A percentile compares a stretch with the other conserved stretches of the same genome.
phyloP scores from a whole-genome alignment of 1,140 invertebrate genomes.

The Catajapyx aquilonaris region DNA sequence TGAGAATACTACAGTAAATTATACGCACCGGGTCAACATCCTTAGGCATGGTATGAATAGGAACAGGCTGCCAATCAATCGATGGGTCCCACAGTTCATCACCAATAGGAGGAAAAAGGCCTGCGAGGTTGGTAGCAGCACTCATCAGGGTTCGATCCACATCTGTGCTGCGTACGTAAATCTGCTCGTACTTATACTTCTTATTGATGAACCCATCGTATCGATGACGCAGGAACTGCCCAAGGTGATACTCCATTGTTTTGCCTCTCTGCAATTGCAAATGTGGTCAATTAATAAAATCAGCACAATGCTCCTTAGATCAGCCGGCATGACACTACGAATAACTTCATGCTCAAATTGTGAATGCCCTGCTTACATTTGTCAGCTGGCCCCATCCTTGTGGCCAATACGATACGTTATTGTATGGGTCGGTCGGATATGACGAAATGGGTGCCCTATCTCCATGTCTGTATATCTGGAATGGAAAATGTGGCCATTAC shows the following conservation, averaged over 20 bases:
- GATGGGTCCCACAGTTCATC: constrained; percentile 45
- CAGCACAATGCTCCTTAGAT: too few species aligned
- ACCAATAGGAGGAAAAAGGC: constrained; percentile 49
- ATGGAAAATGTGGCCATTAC: too few species aligned
- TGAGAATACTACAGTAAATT: constrained; percentile 3
- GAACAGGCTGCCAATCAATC: constrained; percentile 69
- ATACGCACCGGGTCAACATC: constrained; percentile 40
- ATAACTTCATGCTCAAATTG: too few species aligned
- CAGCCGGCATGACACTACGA: too few species aligned
- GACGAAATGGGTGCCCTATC: constrained; percentile 40
- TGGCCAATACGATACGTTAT: constrained; percentile 36
- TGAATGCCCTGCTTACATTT: constrained; percentile 41
- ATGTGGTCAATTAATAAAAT: neutral
- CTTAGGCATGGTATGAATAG: constrained; percentile 49
- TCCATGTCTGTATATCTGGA: constrained; percentile 51
- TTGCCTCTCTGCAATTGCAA: constrained; percentile 43
- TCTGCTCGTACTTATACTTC: constrained; percentile 35
- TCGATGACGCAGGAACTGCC: constrained; percentile 40
- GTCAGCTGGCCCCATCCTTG: constrained; percentile 43
- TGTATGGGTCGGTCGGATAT: constrained; percentile 48
- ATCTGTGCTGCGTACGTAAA: constrained; percentile 54
- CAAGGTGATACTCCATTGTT: constrained; percentile 49
- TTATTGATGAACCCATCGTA: constrained; percentile 42
- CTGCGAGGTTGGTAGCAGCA: constrained; percentile 55
- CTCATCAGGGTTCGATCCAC: constrained; percentile 69